Base-by-base conservation (phyloP, 2,797 vertebrate genomes). In the Rhynchotus rufescens region DNA sequence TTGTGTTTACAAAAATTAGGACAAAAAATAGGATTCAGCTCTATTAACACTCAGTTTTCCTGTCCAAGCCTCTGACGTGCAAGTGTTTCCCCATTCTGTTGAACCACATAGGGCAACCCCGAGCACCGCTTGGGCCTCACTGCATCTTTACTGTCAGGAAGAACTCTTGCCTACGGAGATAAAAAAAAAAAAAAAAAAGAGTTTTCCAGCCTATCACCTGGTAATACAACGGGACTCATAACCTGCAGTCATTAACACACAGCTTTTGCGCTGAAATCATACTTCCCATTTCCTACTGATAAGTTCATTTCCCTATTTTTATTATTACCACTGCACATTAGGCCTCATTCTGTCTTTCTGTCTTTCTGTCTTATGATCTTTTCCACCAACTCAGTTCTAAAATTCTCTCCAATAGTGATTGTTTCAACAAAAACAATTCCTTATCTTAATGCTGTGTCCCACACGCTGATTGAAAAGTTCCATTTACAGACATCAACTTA, bases 221-320 rank as follows among this genome's bases (percentile, higher is more conserved):
- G 86, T 81, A 85, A 88, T 74, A 94, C 88, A 97, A 92, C 88
- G 66, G 71, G 93, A 77, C 32, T 45, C 73, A 66, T 49, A 86
- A 79, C 4, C 17, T 84, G 38, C 13, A 42, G 89, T 83, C 32
- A 13, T 82, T 91, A 93, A 88, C 78, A 88, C 49, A 81, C 0
- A 0, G 49, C 84, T 92, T 83, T 68, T 65, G 92, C 61, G 59
- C 25, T 49, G 84, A 80, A 92, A 93, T 80, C 76, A 87, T 15
- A 76, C n/a, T 95, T 97, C 94, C 96, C 94, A 89, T 88, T 96
- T 93, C 91, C 93, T 86, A 10, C 65, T 44, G 62, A 9, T 78
- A 90, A 88, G 82, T 81, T 88, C 51, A 95, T 92, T 95, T 96
- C 92, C 94, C 84, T 67, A 59, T 71, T 88, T 89, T 88, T 83